A percentile compares a stretch with the other conserved stretches of the same genome.
These are phyloP conservation scores for Ctena decussata DNA, from an alignment of 2,888 invertebrate genomes.

Conservation along the genomic window DNA sequence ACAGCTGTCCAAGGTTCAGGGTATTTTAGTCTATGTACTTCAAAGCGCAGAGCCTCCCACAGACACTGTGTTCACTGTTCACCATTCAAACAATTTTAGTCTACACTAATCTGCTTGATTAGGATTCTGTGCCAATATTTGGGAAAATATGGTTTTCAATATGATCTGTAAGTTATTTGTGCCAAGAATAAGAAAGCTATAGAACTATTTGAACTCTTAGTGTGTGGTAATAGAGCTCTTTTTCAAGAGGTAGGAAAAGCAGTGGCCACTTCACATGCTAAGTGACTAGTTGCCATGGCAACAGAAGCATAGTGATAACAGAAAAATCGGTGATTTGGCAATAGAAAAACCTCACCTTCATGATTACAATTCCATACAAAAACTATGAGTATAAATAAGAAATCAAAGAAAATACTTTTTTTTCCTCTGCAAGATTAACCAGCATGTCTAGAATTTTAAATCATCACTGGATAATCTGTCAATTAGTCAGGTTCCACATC, in stretches of 20 bases:
- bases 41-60: no score
- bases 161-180: no score
- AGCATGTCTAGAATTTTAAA: no score
- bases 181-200: no score
- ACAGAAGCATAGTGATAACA: slow-evolving; percentile 4
- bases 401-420: background rate
- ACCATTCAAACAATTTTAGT: background rate
- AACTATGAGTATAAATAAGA: background rate
- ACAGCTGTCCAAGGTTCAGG: no score
- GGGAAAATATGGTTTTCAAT: no score
- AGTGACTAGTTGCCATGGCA: slow-evolving; percentile 6
- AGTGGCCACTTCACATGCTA: slow-evolving; percentile 21
- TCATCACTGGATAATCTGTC: no score
- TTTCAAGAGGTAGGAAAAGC: background rate
- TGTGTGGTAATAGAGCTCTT: background rate
- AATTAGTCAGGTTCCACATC: no score
- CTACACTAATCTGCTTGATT: background rate
- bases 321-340: slow-evolving; percentile 17
- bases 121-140: no score
- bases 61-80: no score
- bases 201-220: background rate
- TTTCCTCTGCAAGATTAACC: no score
- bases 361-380: slow-evolving; percentile 1
- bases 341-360: background rate
- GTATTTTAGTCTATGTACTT: no score